These are phyloP conservation scores for Drosophila oshimai DNA, from an alignment of 1,140 invertebrate genomes.

Conservation along the genomic window DNA sequence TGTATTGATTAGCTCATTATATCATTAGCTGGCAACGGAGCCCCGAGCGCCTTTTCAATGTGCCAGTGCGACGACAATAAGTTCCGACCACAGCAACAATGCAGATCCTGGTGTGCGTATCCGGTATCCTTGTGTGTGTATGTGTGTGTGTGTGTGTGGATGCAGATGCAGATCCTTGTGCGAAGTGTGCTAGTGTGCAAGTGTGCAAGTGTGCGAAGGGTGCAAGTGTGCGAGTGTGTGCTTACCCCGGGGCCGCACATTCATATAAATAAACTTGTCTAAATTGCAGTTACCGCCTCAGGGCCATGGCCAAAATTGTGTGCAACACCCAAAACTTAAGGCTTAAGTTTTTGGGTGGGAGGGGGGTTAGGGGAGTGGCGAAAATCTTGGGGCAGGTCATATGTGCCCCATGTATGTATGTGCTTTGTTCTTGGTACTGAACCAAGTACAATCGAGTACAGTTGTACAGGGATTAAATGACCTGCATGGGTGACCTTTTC, in stretches of 20 bases:
- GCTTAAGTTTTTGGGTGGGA: no score
- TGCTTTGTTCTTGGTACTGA: not conserved
- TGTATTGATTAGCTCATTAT: conserved; percentile 77
- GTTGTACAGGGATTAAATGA: not conserved
- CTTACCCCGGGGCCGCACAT: not conserved
- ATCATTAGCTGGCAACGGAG: conserved; percentile 56
- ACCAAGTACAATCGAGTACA: not conserved
- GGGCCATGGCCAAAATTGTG: conserved; percentile 41
- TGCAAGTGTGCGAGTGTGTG: not conserved
- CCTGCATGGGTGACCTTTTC: not conserved
- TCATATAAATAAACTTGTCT: conserved; percentile 49
- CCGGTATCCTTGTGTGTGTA: not conserved
- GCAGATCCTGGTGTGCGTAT: conserved; percentile 7
- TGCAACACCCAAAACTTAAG: conserved; percentile 19
- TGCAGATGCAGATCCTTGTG: no score
- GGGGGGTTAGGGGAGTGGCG: not conserved
- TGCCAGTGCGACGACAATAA: conserved; percentile 21
- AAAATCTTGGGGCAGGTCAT: conserved; percentile 4
- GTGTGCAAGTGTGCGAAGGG: not conserved
- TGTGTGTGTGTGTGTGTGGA: not conserved
- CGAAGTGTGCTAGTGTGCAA: no score
- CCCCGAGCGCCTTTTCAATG: conserved; percentile 44
- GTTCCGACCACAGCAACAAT: conserved; percentile 15
- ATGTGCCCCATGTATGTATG: not conserved
- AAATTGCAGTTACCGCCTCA: conserved; percentile 33